A percentile compares a stretch with the other conserved stretches of the same genome.
Conservation (phyloP, 2,797 vertebrate species). For the Numenius phaeopus region DNA sequence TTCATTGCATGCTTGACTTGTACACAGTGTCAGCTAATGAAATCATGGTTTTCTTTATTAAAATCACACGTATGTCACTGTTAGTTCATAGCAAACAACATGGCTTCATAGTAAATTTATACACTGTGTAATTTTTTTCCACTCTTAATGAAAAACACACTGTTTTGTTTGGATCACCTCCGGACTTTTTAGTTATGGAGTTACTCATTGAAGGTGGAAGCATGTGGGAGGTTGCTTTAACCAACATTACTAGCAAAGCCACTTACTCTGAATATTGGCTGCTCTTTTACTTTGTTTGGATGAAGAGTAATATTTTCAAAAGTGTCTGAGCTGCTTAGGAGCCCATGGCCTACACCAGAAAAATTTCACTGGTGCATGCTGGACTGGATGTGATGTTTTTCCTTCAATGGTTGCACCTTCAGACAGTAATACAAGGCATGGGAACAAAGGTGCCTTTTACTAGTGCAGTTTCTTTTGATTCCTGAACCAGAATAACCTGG, state of each 20-base stretch:
- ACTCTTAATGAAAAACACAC: constrained; percentile 58
- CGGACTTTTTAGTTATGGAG: background rate
- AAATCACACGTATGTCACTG: constrained; percentile 37
- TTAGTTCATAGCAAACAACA: constrained; percentile 33
- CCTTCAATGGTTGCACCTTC: background rate
- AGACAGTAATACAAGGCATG: background rate
- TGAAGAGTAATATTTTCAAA: constrained; percentile 40
- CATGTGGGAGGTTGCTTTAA: constrained; percentile 47
- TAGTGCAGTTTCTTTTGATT: background rate
- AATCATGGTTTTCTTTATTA: constrained; percentile 35
- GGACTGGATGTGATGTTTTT: background rate
- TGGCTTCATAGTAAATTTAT: constrained; percentile 45
- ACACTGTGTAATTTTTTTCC: background rate
- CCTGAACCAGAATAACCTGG: background rate
- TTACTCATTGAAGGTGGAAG: constrained; percentile 45
- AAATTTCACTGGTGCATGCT: background rate
- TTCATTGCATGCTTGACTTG: background rate
- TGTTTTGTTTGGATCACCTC: constrained; percentile 50
- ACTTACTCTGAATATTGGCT: constrained; percentile 47
- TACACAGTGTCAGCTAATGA: constrained; percentile 6
- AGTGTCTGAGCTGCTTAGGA: constrained; percentile 18
- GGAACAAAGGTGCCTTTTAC: constrained; percentile 20
- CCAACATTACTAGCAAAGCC: constrained; percentile 17
- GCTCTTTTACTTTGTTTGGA: constrained; percentile 58
- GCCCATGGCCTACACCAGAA: background rate